phyloP scores from a whole-genome alignment of 2,113 vertebrate genomes.

The Amphilophus citrinellus region DNA sequence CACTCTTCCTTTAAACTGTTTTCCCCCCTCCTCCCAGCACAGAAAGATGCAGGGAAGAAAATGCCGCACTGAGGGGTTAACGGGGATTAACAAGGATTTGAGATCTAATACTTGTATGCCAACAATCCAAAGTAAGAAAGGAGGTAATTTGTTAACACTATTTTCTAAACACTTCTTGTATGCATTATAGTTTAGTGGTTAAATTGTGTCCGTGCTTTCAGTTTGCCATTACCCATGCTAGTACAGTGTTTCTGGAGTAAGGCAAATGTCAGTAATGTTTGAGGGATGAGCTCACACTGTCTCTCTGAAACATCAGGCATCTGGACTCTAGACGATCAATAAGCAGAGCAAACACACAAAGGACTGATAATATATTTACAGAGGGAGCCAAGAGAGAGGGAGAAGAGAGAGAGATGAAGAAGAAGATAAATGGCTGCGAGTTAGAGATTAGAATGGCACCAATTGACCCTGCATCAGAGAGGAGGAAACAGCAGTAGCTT shows the following conservation, averaged over 20 bases:
- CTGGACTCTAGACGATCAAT: constrained; percentile 79
- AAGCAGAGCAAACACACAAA: constrained; percentile 58
- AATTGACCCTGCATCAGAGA: constrained; percentile 43
- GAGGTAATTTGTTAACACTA: not conserved
- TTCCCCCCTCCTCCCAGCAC: not conserved
- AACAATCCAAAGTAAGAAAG: not conserved
- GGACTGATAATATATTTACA: constrained; percentile 67
- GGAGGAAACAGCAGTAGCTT: constrained; percentile 30
- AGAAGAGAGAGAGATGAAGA: constrained; percentile 13
- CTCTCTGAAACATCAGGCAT: constrained; percentile 51
- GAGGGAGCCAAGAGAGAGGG: constrained; percentile 29
- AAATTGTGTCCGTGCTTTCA: constrained; percentile 10
- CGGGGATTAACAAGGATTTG: not conserved
- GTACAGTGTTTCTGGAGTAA: constrained; percentile 14
- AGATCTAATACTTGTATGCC: not conserved
- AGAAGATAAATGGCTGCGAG: constrained; percentile 43
- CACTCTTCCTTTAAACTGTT: not conserved
- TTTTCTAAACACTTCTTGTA: not conserved
- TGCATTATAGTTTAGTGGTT: not conserved
- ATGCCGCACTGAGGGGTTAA: not conserved
- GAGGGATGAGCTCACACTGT: constrained; percentile 50
- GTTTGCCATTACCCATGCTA: constrained; percentile 39
- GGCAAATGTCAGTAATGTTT: constrained; percentile 48
- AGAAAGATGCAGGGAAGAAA: not conserved
- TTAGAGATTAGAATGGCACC: constrained; percentile 35